Evolutionary conservation across 2,113 vertebrate genomes (phyloP), one percentile per base, ranked within the genome.

Genomic region (Cinclus mexicanus): DNA sequence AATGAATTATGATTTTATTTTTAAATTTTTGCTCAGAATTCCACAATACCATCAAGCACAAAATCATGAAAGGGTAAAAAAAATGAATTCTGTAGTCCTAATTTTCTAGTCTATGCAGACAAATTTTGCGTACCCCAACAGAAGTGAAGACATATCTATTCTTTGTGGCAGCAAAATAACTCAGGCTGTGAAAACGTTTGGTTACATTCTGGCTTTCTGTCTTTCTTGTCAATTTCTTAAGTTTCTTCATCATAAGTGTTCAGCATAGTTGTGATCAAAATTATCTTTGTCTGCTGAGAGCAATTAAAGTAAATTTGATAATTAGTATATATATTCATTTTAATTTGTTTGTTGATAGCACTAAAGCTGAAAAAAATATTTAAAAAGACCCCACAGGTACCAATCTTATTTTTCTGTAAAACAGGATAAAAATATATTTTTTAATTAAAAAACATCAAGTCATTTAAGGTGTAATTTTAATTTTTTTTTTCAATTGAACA

Each of bases 331-430:
- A 11, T 67, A 69, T 50, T 72, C 0, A 46, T 69, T 41, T 81
- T 23, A 20, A 19, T 37, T 52, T 20, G 7, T 50, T 74, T 47
- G 23, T 29, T 52, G 33, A 14, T 72, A 56, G n/a, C 31, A 25
- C 9, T 61, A 55, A 77, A 57, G 7, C 8, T 55, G 19, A 3
- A 67, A 65, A 82, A 25, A 69, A 28, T 1, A 12, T 5, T 22
- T 23, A 3, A 2, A 42, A 46, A 50, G 31, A 2, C 1, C 0
- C 0, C 12, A 31, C 28, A 67, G 22, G 4, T 61, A 26, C 4
- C 1, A 5, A 61, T 5, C 3, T 63, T 53, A 39, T 33, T 35
- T 71, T 64, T 71, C 7, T 71, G 4, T 20, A 35, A 21, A 18
- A 65, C 5, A 7, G 1, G 4, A 24, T 64, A 52, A 21, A 6